Evolutionary conservation across 2,113 vertebrate genomes (phyloP).

Genomic region (Amazona guildingii): DNA sequence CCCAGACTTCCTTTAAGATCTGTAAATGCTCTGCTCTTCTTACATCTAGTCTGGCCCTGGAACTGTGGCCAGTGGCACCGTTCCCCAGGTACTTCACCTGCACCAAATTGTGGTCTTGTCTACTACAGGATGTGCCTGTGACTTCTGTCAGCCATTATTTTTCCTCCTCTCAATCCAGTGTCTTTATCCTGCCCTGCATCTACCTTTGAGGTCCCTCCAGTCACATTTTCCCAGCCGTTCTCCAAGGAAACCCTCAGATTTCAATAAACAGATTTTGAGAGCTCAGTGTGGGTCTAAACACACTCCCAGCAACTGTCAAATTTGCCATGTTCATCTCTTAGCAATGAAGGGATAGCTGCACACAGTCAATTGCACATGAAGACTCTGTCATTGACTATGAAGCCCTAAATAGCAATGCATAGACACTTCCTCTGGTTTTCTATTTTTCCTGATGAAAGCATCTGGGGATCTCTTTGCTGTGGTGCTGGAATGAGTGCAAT

Average conservation of each 20-base stretch:
- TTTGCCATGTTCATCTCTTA: not conserved
- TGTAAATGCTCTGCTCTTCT: not conserved
- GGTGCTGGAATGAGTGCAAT: not conserved
- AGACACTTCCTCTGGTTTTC: not conserved
- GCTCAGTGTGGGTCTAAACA: not conserved
- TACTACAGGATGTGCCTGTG: accelerated
- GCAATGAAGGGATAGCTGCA: not conserved
- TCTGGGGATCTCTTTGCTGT: not conserved
- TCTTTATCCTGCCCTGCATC: not conserved
- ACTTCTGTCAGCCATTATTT: not conserved
- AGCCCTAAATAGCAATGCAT: not conserved
- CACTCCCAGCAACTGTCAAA: accelerated
- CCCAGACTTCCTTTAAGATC: not conserved
- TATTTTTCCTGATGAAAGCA: not conserved
- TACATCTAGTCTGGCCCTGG: not conserved
- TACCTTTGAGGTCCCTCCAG: not conserved
- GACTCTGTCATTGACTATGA: accelerated
- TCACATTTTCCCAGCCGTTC: not conserved
- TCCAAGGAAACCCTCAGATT: not conserved
- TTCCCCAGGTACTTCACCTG: not conserved
- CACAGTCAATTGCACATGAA: too few species aligned
- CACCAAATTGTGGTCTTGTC: not conserved
- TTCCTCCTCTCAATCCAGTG: not conserved
- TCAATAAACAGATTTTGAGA: not conserved
- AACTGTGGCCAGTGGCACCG: not conserved